phyloP scores from a whole-genome alignment of 1,140 invertebrate genomes.

The Procambarus virginalis region DNA sequence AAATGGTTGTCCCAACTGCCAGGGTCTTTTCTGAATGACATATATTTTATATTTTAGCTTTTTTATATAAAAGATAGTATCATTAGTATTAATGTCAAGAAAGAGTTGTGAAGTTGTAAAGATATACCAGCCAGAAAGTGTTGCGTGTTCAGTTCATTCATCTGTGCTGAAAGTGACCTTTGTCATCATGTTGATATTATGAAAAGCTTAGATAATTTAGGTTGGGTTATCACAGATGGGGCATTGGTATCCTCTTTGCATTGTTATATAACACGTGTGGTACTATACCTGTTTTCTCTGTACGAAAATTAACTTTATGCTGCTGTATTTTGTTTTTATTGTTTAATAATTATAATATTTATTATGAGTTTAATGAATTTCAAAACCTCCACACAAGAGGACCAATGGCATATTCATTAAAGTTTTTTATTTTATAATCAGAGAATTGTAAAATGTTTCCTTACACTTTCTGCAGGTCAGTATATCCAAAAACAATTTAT shows the following conservation, averaged over 20 bases:
- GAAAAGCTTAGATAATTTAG: not conserved
- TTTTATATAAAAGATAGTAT: constrained; percentile 32
- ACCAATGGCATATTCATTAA: constrained; percentile 16
- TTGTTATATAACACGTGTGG: not conserved
- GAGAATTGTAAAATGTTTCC: too few relatives aligned
- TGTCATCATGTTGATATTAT: not conserved
- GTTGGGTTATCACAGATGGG: not conserved
- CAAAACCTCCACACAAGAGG: not conserved
- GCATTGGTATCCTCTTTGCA: not conserved
- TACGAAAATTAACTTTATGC: constrained; percentile 25
- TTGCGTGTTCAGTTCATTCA: constrained; percentile 33
- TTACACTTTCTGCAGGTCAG: too few relatives aligned
- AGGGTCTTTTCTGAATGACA: constrained; percentile 45
- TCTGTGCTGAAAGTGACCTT: constrained; percentile 10
- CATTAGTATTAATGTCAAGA: constrained; percentile 15
- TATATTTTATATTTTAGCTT: constrained; percentile 59
- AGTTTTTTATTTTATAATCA: too few relatives aligned
- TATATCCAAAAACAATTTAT: too few relatives aligned
- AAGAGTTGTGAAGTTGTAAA: constrained; percentile 52
- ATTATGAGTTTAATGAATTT: constrained; percentile 25
- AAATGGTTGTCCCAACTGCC: constrained; percentile 46
- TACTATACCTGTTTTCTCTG: not conserved
- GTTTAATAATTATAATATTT: constrained; percentile 5
- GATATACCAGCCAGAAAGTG: constrained; percentile 41
- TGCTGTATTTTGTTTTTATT: constrained; percentile 37